These are phyloP conservation scores for Drosophila formosana DNA, from an alignment of 2,888 invertebrate species.

Conservation along the genomic window DNA sequence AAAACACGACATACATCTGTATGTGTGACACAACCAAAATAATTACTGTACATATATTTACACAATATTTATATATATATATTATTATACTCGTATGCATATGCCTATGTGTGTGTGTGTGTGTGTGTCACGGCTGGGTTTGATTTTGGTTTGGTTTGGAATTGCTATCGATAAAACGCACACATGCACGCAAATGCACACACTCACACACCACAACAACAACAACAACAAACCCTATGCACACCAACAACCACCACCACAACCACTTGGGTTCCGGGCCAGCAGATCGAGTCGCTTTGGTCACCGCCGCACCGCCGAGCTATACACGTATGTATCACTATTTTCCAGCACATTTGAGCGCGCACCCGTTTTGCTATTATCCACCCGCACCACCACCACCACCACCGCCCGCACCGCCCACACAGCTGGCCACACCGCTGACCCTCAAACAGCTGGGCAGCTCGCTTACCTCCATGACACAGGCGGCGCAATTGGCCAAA, in stretches of 20 bases:
- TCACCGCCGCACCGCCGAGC: conserved; percentile 87
- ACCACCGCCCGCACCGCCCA: conserved; percentile 77
- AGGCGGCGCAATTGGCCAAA: conserved; percentile 85
- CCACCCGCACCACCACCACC: conserved; percentile 84
- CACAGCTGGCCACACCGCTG: conserved; percentile 83
- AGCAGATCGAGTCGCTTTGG: conserved; percentile 88
- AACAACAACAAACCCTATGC: conserved; percentile 16
- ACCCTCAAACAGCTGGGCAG: conserved; percentile 84
- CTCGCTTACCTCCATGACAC: conserved; percentile 82
- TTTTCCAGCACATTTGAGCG: conserved; percentile 87
- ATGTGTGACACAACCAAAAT: conserved; percentile 53
- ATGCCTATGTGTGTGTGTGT: conserved; percentile 35
- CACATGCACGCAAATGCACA: conserved; percentile 37
- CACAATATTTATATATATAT: conserved; percentile 32
- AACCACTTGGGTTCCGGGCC: conserved; percentile 38
- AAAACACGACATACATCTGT: conserved; percentile 15
- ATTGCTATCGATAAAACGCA: conserved; percentile 50
- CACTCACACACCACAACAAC: conserved; percentile 36
- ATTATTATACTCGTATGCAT: conserved; percentile 1
- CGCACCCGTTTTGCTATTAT: conserved; percentile 86
- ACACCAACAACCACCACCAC: conserved; percentile 21
- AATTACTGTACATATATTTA: conserved; percentile 67
- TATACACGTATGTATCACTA: conserved; percentile 88
- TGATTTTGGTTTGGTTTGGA: conserved; percentile 60
- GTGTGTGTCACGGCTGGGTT: conserved; percentile 66